These are phyloP conservation scores for Eremophila alpestris DNA, from an alignment of 2,797 vertebrate genomes.

Conservation along the genomic window DNA sequence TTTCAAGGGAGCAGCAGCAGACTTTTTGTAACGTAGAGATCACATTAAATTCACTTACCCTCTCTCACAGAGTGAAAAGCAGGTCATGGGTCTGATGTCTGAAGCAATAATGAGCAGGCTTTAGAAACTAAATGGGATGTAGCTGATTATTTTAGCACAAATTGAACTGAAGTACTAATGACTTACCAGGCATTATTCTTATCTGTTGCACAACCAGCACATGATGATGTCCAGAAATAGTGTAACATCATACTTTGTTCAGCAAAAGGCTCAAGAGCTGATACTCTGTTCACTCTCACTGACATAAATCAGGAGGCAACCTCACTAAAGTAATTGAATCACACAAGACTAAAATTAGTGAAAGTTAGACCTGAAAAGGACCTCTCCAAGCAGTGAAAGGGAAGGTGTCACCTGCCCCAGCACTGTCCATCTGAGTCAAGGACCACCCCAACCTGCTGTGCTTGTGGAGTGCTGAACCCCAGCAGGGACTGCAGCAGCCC, in stretches of 20 bases:
- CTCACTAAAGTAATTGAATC: conserved; percentile 20
- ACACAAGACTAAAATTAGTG: background rate
- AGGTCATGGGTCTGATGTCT: conserved; percentile 54
- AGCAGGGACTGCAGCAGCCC: fast-evolving
- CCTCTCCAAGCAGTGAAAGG: background rate
- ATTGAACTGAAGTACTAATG: conserved; percentile 56
- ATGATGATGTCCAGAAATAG: conserved; percentile 49
- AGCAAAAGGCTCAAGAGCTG: background rate
- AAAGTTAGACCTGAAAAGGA: background rate
- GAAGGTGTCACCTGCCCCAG: background rate
- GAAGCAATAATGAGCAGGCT: conserved; percentile 53
- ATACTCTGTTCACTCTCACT: background rate
- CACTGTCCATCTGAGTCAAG: background rate
- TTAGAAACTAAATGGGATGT: conserved; percentile 62
- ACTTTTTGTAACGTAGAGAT: background rate
- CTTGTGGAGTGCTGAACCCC: background rate
- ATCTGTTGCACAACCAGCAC: conserved; percentile 47
- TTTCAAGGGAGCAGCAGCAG: background rate
- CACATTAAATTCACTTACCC: conserved; percentile 47
- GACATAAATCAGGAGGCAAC: background rate
- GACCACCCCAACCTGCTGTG: background rate
- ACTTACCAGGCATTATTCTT: conserved; percentile 54
- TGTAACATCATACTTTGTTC: background rate
- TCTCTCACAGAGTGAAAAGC: conserved; percentile 45
- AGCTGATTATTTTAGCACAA: conserved; percentile 67